A percentile compares a stretch with the other conserved stretches of the same genome.
Conservation (phyloP, 2,888 invertebrate genomes). For the Macropis europaea region DNA sequence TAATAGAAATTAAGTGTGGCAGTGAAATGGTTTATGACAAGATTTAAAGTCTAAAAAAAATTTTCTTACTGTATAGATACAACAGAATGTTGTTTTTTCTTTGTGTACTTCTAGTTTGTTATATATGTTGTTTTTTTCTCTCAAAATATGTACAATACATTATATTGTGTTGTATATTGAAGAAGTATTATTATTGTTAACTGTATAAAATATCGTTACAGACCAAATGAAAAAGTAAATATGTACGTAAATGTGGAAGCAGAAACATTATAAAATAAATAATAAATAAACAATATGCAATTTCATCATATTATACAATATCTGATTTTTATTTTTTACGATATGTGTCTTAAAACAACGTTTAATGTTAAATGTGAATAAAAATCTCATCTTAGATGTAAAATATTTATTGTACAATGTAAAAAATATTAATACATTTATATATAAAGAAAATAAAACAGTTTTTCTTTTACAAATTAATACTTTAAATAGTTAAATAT, state of each 20-base stretch:
- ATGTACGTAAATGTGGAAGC: conserved; percentile 7
- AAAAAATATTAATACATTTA: background rate
- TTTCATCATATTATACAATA: background rate
- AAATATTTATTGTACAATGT: background rate
- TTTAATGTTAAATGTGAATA: background rate
- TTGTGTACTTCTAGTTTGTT: background rate
- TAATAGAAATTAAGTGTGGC: background rate
- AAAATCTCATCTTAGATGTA: background rate
- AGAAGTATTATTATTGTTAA: background rate
- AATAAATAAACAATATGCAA: background rate
- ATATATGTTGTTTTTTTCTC: background rate
- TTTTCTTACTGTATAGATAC: background rate
- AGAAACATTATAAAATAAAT: background rate
- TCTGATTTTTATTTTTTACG: background rate
- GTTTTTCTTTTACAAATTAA: background rate
- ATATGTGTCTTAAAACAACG: background rate
- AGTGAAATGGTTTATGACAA: background rate
- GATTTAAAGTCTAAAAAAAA: background rate
- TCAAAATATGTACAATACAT: background rate
- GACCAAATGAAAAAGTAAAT: background rate
- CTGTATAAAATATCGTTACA: background rate
- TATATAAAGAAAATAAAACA: background rate
- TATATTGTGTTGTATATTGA: background rate
- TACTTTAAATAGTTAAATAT: background rate
- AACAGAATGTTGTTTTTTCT: background rate